phyloP scores from a whole-genome alignment of 2,797 vertebrate species.

The Sebastes reedi region DNA sequence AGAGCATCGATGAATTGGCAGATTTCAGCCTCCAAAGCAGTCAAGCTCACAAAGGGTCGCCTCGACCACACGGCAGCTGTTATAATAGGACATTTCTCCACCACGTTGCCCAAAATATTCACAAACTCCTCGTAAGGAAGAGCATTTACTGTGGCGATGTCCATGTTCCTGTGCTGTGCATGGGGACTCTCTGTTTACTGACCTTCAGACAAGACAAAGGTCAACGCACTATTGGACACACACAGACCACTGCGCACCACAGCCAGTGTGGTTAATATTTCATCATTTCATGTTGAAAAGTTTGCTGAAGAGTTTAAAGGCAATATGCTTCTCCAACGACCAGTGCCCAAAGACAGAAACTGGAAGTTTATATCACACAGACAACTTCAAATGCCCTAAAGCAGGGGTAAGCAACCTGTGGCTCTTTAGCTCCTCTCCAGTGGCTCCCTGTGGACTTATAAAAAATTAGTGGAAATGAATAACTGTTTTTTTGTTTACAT shows the following conservation, averaged over 20 bases:
- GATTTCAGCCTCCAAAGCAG: constrained; percentile 77
- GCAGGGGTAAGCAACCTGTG: no score
- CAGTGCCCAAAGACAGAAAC: background rate
- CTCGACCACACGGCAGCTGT: constrained; percentile 85
- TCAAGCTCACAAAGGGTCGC: constrained; percentile 76
- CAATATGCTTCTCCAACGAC: background rate
- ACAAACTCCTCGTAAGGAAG: constrained; percentile 86
- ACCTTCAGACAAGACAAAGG: constrained; percentile 44
- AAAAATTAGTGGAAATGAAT: no score
- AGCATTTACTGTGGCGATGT: constrained; percentile 79
- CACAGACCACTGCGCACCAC: background rate
- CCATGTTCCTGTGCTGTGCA: constrained; percentile 70
- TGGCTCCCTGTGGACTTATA: no score
- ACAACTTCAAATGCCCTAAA: background rate
- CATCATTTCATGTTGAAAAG: background rate
- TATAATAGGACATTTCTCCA: constrained; percentile 86
- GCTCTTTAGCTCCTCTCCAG: no score
- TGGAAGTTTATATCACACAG: background rate
- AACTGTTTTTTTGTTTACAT: no score
- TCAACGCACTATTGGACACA: constrained; percentile 50
- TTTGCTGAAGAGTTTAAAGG: background rate
- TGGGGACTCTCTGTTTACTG: background rate
- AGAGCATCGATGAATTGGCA: constrained; percentile 83
- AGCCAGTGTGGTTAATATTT: constrained; percentile 37
- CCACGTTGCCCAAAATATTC: constrained; percentile 83